phyloP scores from a whole-genome alignment of 2,113 vertebrate genomes.

The Cairina moschata region DNA sequence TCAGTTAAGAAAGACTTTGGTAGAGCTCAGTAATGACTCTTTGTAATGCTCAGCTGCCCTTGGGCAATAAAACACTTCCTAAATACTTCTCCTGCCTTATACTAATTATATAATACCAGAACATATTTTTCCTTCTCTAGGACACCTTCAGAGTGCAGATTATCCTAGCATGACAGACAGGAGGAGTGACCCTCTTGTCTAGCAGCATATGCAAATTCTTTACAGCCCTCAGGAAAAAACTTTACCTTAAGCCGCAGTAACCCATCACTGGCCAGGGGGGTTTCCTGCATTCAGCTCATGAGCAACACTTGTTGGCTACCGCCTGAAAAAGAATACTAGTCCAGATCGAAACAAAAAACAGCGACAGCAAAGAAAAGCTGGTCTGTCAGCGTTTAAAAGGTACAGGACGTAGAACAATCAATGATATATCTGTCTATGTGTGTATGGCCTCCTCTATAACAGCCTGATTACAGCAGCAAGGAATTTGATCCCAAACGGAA shows the following conservation, averaged over 20 bases:
- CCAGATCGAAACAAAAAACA: not conserved
- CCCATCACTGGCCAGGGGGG: accelerated
- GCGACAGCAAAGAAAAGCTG: not conserved
- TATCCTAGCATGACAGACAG: not conserved
- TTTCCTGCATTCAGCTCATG: not conserved
- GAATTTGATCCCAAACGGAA: not conserved
- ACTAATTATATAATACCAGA: not conserved
- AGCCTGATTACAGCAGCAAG: not conserved
- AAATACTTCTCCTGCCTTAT: not conserved
- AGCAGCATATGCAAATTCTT: not conserved
- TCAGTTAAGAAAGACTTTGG: not conserved
- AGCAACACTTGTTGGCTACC: not conserved
- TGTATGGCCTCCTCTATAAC: not conserved
- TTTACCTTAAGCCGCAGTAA: not conserved
- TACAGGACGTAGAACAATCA: accelerated
- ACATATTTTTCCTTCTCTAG: not conserved
- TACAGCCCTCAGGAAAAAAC: not conserved
- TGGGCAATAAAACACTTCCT: not conserved
- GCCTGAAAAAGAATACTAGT: not conserved
- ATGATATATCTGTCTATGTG: not conserved
- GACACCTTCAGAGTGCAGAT: not conserved
- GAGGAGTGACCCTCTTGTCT: not conserved
- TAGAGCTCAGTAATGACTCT: not conserved
- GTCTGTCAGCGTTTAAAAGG: not conserved
- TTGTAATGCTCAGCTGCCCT: not conserved